Conservation (phyloP, 2,113 vertebrate species). For the Bos taurus region ARS-UCD2.0 NC_037343.1:69419001-69419500, state of each 20-base stretch:
- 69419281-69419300: background rate
- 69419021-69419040: background rate
- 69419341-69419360: background rate
- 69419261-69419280: background rate
- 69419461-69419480: background rate
- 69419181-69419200: background rate
- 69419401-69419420: background rate
- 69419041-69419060: background rate
- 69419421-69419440: background rate
- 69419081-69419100: background rate
- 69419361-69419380: background rate
- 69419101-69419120: background rate
- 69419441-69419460: background rate
- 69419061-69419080: background rate
- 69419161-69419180: background rate
- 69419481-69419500: rapidly evolving
- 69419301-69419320: background rate
- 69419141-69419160: background rate
- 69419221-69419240: rapidly evolving
- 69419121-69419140: rapidly evolving
- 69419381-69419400: background rate
- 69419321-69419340: background rate
- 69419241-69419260: rapidly evolving
- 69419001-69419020: background rate
- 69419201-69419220: background rate